Base-by-base conservation (phyloP, 1,140 invertebrate species). In the Dryas iulia region DNA sequence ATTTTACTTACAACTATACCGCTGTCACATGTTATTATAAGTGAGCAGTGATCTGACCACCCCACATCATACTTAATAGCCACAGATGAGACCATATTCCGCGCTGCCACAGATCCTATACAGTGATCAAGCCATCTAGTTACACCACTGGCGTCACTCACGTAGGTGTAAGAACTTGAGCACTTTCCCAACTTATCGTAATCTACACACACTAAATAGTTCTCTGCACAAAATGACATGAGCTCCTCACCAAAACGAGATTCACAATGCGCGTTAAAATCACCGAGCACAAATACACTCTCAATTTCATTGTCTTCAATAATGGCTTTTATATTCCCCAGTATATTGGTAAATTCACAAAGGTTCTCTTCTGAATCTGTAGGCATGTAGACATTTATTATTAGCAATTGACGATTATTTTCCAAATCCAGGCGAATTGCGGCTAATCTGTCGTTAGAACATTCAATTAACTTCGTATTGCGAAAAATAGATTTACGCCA, bases 91-190 rank as follows among this genome's bases (percentile, higher is more conserved):
- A n/a, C n/a, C n/a, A n/a, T n/a, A n/a, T n/a, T n/a, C n/a, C n/a
- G n/a, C n/a, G n/a, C n/a, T n/a, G 58, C 66, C 12, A 33, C n/a
- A n/a, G 66, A 60, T 39, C 60, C 59, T 12, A 68, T 3, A 61
- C 59, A 61, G 28, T 68, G 58, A 24, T 68, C 66, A 1, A 68
- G 31, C 66, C 66, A 68, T 18, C 66, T n/a, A n/a, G n/a, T n/a
- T n/a, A n/a, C n/a, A n/a, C n/a, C n/a, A n/a, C n/a, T n/a, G n/a
- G n/a, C n/a, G n/a, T n/a, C n/a, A n/a, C n/a, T n/a, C n/a, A n/a
- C n/a, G n/a, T n/a, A n/a, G n/a, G n/a, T n/a, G n/a, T 52, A 26
- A 23, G 24, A 5, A 35, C 5, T 59, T 59, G 31, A 61, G 59
- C 14, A 53, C 58, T n/a, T 68, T 39, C 57, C 39, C 31, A 69